Evolutionary conservation across 2,797 vertebrate genomes (phyloP), one percentile per base, ranked within the genome.

Genomic region (Sebastes hubbsi): DNA sequence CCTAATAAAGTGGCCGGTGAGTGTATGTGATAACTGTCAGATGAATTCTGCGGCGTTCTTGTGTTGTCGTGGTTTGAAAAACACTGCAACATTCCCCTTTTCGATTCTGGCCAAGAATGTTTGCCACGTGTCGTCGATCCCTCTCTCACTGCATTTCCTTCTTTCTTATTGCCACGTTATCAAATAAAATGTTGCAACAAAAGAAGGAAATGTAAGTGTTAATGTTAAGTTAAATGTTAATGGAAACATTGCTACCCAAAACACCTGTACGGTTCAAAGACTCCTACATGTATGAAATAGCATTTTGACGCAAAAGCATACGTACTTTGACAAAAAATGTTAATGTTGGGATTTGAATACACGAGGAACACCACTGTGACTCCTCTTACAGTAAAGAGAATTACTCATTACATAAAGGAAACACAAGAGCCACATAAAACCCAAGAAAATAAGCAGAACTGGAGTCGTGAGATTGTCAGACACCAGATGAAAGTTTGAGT

Each of bases 241-340:
- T 42, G 38, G 38, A 42, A 38, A 42, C 38, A 42, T 42, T 42
- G 0, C 38, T 42, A 14, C 38, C 38, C 38, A 14, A 42, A 42
- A 14, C 38, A 42, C 38, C 38, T 42, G 38, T 42, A 14, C 13
- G 0, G 38, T 42, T 42, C 13, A 42, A 38, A 42, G 38, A 42
- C 38, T 42, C 13, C 38, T 42, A 0, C 38, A 42, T 42, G 0
- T 42, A 42, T 42, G 3, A 42, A 42, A 42, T 14, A 42, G 38
- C 38, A 42, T 42, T 42, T 42, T 42, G 0, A 1, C 13, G 13
- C 38, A 0, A 42, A 42, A 42, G 38, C 38, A 42, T 42, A 42
- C 13, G 0, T 14, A 42, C 38, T 42, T 14, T 42, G 38, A 14
- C 38, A 0, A 13, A 0, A 36, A 36, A 36, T 36, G 0, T 36